phyloP scores from a whole-genome alignment of 2,888 invertebrate genomes.

The Encarsia formosa region DNA sequence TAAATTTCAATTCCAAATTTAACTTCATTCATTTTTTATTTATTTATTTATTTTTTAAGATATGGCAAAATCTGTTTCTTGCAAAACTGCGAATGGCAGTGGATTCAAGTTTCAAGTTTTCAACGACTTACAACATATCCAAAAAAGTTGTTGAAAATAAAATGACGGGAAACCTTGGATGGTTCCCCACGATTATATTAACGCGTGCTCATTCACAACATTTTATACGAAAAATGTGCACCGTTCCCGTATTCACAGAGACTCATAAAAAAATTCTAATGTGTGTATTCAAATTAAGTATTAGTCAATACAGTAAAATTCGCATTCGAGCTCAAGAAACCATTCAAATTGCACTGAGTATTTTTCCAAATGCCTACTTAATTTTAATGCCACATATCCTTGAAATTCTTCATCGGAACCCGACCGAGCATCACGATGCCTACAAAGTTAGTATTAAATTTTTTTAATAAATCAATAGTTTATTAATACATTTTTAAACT shows the following conservation, averaged over 20 bases:
- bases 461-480: slow-evolving; percentile 57
- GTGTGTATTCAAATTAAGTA: slow-evolving; percentile 61
- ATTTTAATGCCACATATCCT: slow-evolving; percentile 61
- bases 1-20: too few species aligned
- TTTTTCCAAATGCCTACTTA: slow-evolving; percentile 69
- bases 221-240: slow-evolving; percentile 47
- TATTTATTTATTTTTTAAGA: slow-evolving; percentile 64
- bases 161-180: slow-evolving; percentile 58
- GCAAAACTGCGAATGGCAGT: slow-evolving; percentile 54
- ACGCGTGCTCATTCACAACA: slow-evolving; percentile 39
- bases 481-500: slow-evolving; percentile 69
- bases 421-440: slow-evolving; percentile 62
- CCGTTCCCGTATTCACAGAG: slow-evolving; percentile 55
- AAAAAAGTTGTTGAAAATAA: slow-evolving; percentile 63
- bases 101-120: slow-evolving; percentile 64
- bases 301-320: slow-evolving; percentile 67
- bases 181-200: slow-evolving; percentile 31
- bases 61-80: slow-evolving; percentile 63
- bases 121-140: slow-evolving; percentile 49
- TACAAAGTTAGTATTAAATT: slow-evolving; percentile 62
- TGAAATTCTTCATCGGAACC: slow-evolving; percentile 60
- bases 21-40: slow-evolving; percentile 62
- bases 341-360: slow-evolving; percentile 60
- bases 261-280: slow-evolving; percentile 61
- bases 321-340: slow-evolving; percentile 66